Percentiles rank a stretch among this genome's conserved stretches.
These are phyloP conservation scores for Azorinus chamasolen DNA, from an alignment of 2,888 invertebrate species.

Conservation along the genomic window DNA sequence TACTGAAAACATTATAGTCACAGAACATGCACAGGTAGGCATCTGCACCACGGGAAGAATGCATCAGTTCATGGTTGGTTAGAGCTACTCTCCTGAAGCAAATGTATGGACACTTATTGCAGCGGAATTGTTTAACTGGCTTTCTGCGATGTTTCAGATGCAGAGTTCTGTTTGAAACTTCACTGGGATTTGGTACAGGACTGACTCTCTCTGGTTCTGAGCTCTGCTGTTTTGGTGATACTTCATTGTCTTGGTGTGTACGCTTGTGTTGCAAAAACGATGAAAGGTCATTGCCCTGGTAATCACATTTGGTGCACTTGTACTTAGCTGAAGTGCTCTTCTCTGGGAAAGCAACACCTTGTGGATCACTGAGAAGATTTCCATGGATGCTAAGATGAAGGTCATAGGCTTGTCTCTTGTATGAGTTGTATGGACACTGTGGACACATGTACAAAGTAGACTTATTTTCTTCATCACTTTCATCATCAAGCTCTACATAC, in stretches of 20 bases:
- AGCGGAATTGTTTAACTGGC: conserved; percentile 79
- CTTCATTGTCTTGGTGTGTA: conserved; percentile 64
- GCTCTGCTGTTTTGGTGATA: conserved; percentile 9
- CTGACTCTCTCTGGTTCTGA: conserved; percentile 6
- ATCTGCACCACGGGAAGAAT: conserved; percentile 71
- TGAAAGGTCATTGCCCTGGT: conserved; percentile 78
- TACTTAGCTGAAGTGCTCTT: conserved; percentile 61
- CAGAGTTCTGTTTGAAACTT: conserved; percentile 71
- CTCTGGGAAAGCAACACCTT: conserved; percentile 5
- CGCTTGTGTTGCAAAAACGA: conserved; percentile 82
- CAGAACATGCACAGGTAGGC: conserved; percentile 79
- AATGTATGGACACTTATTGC: conserved; percentile 79
- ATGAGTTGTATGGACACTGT: conserved; percentile 76
- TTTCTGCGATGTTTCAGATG: conserved; percentile 76
- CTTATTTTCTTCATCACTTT: conserved; percentile 58
- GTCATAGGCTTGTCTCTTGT: conserved; percentile 74
- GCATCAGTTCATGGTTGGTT: conserved; percentile 76
- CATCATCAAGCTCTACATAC: conserved; percentile 28
- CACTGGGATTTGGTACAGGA: conserved; percentile 44
- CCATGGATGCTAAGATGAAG: conserved; percentile 78
- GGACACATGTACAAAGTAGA: conserved; percentile 74
- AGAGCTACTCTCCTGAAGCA: conserved; percentile 76
- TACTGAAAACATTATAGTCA: conserved; percentile 76
- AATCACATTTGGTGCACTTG: conserved; percentile 81
- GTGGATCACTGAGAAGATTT: conserved; percentile 44